Percentiles rank a stretch among this genome's conserved stretches.
phyloP scores from a whole-genome alignment of 1,140 invertebrate genomes.

The Aleiodes sp. region DNA sequence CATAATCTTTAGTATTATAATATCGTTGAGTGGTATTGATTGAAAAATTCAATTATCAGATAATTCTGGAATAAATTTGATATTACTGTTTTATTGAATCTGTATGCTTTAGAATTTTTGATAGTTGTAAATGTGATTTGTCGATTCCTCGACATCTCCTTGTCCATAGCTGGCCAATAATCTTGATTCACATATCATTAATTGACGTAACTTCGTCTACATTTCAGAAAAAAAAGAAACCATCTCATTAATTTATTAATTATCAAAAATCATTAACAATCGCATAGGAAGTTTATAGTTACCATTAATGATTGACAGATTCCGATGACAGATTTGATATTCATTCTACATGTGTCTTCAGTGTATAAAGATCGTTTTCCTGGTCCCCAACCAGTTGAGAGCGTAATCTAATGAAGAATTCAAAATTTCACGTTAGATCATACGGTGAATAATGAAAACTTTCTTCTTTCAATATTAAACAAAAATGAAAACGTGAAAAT shows the following conservation, averaged over 20 bases:
- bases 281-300: background rate
- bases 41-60: no score
- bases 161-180: background rate
- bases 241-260: background rate
- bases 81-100: no score
- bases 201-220: background rate
- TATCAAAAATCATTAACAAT: background rate
- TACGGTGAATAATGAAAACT: no score
- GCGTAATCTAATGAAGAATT: constrained; percentile 32
- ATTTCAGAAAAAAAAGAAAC: background rate
- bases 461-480: no score
- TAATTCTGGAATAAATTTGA: no score
- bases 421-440: background rate
- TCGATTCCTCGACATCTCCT: background rate
- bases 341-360: background rate
- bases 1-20: no score
- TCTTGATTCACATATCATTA: background rate
- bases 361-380: constrained; percentile 34
- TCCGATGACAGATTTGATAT: background rate
- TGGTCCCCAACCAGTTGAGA: constrained; percentile 43
- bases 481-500: no score
- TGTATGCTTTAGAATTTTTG: background rate
- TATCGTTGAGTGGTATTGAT: no score
- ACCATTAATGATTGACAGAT: constrained; percentile 11
- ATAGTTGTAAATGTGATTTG: background rate